Evolutionary conservation across 1,140 invertebrate species (phyloP).

Genomic region (Cydia pomonella): DNA sequence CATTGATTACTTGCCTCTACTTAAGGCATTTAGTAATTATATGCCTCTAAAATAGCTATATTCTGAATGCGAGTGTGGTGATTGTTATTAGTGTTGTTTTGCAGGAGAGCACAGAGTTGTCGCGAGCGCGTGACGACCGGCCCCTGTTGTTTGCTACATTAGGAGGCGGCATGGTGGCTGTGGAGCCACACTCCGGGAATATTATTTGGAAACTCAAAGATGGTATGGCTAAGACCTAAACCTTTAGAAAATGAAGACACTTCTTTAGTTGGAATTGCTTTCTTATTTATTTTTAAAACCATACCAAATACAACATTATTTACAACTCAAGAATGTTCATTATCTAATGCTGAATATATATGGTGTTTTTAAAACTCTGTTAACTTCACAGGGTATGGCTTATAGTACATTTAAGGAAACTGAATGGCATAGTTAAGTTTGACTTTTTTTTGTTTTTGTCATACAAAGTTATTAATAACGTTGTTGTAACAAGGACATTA

Average conservation of each 20-base stretch:
- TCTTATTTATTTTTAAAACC: neutral
- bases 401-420: no score
- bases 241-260: neutral
- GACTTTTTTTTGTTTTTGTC: no score
- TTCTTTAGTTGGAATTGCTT: neutral
- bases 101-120: conserved; percentile 84
- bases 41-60: neutral
- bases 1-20: conserved; percentile 39
- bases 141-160: conserved; percentile 94
- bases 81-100: conserved; percentile 51
- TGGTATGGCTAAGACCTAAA: conserved; percentile 81
- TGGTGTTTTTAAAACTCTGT: no score
- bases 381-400: no score
- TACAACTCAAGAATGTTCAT: no score
- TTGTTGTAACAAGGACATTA: no score
- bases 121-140: conserved; percentile 85
- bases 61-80: conserved; percentile 46
- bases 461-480: no score
- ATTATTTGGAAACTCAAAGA: conserved; percentile 95
- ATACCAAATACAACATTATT: neutral
- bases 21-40: conserved; percentile 32
- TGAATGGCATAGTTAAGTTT: no score
- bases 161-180: conserved; percentile 92
- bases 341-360: no score
- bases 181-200: conserved; percentile 90